Evolutionary conservation across 2,888 invertebrate genomes (phyloP).

Genomic region (Germaria angustata): DNA sequence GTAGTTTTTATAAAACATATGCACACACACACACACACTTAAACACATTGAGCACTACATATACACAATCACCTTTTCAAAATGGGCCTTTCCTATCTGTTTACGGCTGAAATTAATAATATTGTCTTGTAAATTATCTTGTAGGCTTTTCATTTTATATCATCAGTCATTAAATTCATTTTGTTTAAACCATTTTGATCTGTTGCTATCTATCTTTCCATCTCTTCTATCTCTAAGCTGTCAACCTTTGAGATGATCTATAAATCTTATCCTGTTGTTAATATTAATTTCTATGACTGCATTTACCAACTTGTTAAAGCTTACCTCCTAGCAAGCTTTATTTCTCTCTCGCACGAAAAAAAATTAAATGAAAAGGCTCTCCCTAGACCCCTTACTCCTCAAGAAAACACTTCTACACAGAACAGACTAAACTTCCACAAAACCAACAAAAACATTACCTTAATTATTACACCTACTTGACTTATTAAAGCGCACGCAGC

Average conservation of each 20-base stretch:
- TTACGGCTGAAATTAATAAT: neutral
- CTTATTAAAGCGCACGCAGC: too few species aligned
- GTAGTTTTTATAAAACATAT: conserved; percentile 12
- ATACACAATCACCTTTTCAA: neutral
- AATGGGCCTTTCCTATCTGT: neutral
- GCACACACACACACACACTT: neutral
- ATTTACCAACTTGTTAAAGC: too few species aligned
- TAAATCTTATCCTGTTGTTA: neutral
- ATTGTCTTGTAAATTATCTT: neutral
- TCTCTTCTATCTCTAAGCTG: neutral
- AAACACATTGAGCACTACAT: neutral
- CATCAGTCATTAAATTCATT: too few species aligned
- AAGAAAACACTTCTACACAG: too few species aligned
- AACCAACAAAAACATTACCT: too few species aligned
- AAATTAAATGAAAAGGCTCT: neutral
- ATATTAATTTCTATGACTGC: neutral
- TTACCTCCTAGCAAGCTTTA: neutral
- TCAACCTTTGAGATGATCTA: neutral
- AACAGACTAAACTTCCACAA: too few species aligned
- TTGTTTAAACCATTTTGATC: neutral
- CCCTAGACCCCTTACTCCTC: too few species aligned
- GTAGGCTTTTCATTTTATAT: neutral
- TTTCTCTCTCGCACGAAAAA: neutral
- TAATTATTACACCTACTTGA: too few species aligned
- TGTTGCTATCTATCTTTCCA: neutral